Evolutionary conservation across 2,888 invertebrate species (phyloP), one percentile per base, ranked within the genome.

Genomic region (Drepanosiphum platanoidis): DNA sequence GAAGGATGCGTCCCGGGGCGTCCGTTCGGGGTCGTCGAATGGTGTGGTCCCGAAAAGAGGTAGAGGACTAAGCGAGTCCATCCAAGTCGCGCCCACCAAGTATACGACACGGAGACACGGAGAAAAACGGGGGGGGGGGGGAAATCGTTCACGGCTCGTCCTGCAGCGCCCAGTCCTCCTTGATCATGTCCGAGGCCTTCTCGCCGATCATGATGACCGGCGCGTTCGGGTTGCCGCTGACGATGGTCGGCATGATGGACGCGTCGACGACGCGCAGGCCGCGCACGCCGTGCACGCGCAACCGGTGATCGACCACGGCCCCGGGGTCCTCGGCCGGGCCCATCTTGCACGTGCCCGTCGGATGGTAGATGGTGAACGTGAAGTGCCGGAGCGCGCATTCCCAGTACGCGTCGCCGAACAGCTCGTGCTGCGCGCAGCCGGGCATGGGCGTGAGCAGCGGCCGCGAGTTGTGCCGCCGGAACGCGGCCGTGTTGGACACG

Each of bases 161-260:
- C 22, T 27, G 46, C 15, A 22, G 30, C 34, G 34, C 75, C 88
- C 88, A 96, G 90, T 96, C 95, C 89, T 95, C 94, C 89, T 96
- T 96, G 87, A 97, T 95, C 92, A 97, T 93, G 89, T 97, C 96
- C 11, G 96, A 93, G 0, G 93, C 96, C 89, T 96, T 96, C 88
- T 97, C 96, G 0, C 94, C 97, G 80, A 97, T 96, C 95, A 96
- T 96, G 71, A 97, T 95, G 1, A 93, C 93, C 0, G 96, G 96
- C 1, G 96, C 96, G 89, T 96, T 96, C 0, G 96, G 96, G 90
- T 97, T 96, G 0, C 96, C 96, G 89, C 95, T 96, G 22, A 96
- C 93, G 86, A 97, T 96, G 1, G 92, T 93, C 0, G 96, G 96
- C 96, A 97, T 96, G 80, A 97, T 93, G 87, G 95, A 95, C 0